These are phyloP conservation scores for Amblyjoppa fuscipennis DNA, from an alignment of 2,888 invertebrate genomes.

Conservation along the genomic window DNA sequence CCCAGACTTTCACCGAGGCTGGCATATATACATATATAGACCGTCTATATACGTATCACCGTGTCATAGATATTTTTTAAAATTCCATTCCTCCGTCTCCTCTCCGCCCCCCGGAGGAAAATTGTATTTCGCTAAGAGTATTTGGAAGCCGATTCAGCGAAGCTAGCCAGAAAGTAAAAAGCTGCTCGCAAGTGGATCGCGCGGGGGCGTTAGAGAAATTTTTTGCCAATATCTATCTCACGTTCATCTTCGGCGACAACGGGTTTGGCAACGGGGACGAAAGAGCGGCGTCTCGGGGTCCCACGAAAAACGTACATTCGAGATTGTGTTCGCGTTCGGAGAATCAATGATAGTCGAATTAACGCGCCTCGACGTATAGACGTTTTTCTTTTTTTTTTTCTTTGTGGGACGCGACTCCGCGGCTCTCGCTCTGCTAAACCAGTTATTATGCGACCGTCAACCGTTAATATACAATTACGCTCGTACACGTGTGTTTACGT, in stretches of 20 bases:
- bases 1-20: conserved; percentile 66
- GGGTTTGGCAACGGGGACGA: conserved; percentile 9
- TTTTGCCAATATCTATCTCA: conserved; percentile 31
- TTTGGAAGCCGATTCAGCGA: conserved; percentile 35
- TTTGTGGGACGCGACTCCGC: not conserved
- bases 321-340: not conserved
- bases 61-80: conserved; percentile 10
- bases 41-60: conserved; percentile 20
- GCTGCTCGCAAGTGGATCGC: not conserved
- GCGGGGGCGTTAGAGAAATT: not conserved
- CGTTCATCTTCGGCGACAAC: conserved; percentile 24
- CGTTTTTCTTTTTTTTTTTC: conserved; percentile 1
- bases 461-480: conserved; percentile 12
- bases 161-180: conserved; percentile 27
- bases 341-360: conserved; percentile 43
- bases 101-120: not conserved
- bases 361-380: not conserved
- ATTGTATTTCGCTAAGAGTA: conserved; percentile 39
- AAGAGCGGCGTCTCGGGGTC: conserved; percentile 15
- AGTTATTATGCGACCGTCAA: conserved; percentile 9
- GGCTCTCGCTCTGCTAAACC: conserved; percentile 2
- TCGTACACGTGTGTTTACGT: not conserved
- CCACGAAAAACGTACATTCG: conserved; percentile 18
- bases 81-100: conserved; percentile 19
- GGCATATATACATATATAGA: conserved; percentile 43